These are phyloP conservation scores for Montipora cactus DNA, from an alignment of 64 coral and sea anemone genomes.

Conservation along the genomic window DNA sequence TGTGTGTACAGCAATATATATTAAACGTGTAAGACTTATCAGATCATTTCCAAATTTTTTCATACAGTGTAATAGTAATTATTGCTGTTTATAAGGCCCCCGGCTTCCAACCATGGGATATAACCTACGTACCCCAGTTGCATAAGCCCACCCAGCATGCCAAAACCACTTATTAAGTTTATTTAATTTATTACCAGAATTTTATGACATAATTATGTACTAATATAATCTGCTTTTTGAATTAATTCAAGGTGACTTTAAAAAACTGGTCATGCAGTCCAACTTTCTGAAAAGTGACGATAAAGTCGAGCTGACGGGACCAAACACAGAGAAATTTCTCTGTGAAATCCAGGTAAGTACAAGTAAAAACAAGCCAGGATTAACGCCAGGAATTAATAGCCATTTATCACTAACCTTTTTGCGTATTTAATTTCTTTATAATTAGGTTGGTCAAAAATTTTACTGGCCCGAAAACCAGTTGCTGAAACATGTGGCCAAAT, in stretches of 20 bases:
- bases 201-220: slow-evolving; percentile 2
- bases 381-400: not conserved
- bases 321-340: not conserved
- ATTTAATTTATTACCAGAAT: not conserved
- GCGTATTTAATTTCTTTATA: too few relatives aligned
- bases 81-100: slow-evolving; percentile 1
- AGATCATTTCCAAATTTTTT: slow-evolving; percentile 2
- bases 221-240: slow-evolving; percentile 2
- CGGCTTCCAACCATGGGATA: not conserved
- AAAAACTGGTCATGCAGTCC: not conserved
- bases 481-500: slow-evolving; percentile 1
- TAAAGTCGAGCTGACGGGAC: not conserved
- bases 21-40: not conserved
- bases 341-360: not conserved
- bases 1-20: slow-evolving; percentile 1
- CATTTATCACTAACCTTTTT: not conserved
- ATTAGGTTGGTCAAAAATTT: too few relatives aligned
- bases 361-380: not conserved
- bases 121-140: slow-evolving; percentile 1
- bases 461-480: too few relatives aligned
- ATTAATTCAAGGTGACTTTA: slow-evolving; percentile 6
- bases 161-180: not conserved
- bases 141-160: not conserved
- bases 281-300: not conserved
- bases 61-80: not conserved